Conservation (phyloP, 2,888 invertebrate species). For the Cheilosia vulpina region DNA sequence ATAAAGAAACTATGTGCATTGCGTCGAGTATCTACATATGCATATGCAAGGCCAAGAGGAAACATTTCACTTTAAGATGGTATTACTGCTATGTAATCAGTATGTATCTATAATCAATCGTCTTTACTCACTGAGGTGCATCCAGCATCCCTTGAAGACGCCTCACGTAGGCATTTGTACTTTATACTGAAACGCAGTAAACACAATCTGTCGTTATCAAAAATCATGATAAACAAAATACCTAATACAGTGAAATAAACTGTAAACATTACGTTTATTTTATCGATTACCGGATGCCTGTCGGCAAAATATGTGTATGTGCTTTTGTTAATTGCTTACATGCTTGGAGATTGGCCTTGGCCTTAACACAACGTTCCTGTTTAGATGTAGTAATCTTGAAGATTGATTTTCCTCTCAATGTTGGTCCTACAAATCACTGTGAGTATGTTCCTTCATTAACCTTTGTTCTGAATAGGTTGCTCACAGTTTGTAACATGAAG, state of each 20-base stretch:
- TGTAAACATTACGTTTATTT: conserved; percentile 18
- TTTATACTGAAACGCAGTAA: background rate
- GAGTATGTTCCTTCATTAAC: background rate
- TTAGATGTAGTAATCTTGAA: background rate
- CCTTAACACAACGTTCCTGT: conserved; percentile 18
- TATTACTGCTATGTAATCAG: background rate
- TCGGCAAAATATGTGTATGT: background rate
- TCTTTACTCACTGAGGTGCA: background rate
- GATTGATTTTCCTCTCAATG: background rate
- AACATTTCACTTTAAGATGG: background rate
- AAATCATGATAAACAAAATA: background rate
- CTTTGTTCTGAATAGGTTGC: too few species aligned
- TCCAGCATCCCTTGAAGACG: background rate
- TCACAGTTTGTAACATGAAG: too few species aligned
- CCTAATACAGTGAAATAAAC: background rate
- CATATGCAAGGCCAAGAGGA: background rate
- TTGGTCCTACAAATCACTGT: background rate
- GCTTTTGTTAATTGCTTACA: background rate
- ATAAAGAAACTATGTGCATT: conserved; percentile 1
- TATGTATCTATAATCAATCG: background rate
- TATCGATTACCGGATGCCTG: conserved; percentile 11
- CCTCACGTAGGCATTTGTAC: background rate
- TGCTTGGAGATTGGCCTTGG: conserved; percentile 29
- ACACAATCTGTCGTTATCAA: background rate
- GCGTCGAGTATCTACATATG: background rate